Evolutionary conservation across 37 sponge, comb jelly and placozoan species (phyloP).

Genomic region (Bolinopsis microptera): DNA sequence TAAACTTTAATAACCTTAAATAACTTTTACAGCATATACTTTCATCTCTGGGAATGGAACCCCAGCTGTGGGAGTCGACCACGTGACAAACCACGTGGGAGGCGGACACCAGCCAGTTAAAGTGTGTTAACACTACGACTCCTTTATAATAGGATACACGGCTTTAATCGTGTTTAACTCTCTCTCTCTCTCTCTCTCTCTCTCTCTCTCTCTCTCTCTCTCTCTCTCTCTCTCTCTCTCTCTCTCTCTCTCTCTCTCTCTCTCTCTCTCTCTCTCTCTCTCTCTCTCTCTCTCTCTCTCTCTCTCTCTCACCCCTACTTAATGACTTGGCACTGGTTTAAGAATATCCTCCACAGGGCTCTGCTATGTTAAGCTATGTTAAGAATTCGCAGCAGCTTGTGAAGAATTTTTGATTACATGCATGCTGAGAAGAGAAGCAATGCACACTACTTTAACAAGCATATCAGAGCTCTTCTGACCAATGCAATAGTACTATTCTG

Average conservation of each 20-base stretch:
- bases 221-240: slow-evolving; percentile 7
- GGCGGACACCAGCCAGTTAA: too few relatives aligned
- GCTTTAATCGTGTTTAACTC: background rate
- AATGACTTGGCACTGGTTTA: background rate
- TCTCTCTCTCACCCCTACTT: background rate
- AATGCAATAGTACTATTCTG: background rate
- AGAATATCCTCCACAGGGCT: too few relatives aligned
- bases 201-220: slow-evolving; percentile 7
- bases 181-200: too few relatives aligned
- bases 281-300: slow-evolving; percentile 7
- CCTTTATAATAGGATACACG: too few relatives aligned
- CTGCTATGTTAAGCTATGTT: background rate
- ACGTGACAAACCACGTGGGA: too few relatives aligned
- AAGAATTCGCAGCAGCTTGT: background rate
- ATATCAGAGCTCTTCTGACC: background rate
- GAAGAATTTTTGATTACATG: background rate
- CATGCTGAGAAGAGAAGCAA: background rate
- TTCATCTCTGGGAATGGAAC: background rate
- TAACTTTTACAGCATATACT: too few relatives aligned
- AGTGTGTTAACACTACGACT: too few relatives aligned
- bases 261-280: slow-evolving; percentile 7
- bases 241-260: slow-evolving; percentile 7
- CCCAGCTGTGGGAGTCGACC: too few relatives aligned
- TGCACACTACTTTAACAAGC: background rate
- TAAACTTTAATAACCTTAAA: too few relatives aligned